Conservation (phyloP, 2,797 vertebrate species). For the Neoniphon sammara region DNA sequence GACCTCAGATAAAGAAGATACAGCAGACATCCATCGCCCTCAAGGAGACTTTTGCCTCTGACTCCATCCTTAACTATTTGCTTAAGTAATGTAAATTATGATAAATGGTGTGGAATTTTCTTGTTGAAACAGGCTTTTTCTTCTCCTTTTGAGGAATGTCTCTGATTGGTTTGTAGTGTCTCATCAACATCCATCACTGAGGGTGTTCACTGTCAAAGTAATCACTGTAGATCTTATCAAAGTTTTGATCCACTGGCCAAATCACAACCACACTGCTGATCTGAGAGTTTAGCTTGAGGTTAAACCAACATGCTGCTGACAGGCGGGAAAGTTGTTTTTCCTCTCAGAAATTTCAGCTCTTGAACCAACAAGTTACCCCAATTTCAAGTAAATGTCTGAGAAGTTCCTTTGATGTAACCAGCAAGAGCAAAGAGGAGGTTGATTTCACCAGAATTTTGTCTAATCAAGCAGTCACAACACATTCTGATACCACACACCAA, state of each 20-base stretch:
- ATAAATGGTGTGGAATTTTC: slow-evolving; percentile 52
- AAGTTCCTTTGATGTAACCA: background rate
- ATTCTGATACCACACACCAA: background rate
- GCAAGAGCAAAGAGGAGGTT: background rate
- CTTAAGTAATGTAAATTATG: slow-evolving; percentile 42
- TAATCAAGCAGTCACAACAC: background rate
- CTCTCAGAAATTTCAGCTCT: slow-evolving; percentile 14
- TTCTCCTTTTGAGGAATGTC: slow-evolving; percentile 16
- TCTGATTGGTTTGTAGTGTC: slow-evolving; percentile 32
- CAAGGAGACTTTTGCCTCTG: slow-evolving; percentile 38
- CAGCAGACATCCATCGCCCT: slow-evolving; percentile 25
- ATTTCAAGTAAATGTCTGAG: background rate
- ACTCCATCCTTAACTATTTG: slow-evolving; percentile 23
- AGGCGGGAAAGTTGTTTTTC: slow-evolving; percentile 2
- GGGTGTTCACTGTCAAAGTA: slow-evolving; percentile 53
- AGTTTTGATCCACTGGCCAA: slow-evolving; percentile 26
- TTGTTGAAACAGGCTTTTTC: slow-evolving; percentile 32
- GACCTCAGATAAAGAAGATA: slow-evolving; percentile 58
- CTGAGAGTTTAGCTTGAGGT: slow-evolving; percentile 58
- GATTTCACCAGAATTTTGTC: background rate
- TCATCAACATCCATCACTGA: slow-evolving; percentile 49
- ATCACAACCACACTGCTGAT: slow-evolving; percentile 44
- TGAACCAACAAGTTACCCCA: background rate
- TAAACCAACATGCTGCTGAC: slow-evolving; percentile 51
- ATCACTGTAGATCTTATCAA: slow-evolving; percentile 63